Base-by-base conservation (phyloP, 2,888 invertebrate species). In the Ecdyonurus torrentis region DNA sequence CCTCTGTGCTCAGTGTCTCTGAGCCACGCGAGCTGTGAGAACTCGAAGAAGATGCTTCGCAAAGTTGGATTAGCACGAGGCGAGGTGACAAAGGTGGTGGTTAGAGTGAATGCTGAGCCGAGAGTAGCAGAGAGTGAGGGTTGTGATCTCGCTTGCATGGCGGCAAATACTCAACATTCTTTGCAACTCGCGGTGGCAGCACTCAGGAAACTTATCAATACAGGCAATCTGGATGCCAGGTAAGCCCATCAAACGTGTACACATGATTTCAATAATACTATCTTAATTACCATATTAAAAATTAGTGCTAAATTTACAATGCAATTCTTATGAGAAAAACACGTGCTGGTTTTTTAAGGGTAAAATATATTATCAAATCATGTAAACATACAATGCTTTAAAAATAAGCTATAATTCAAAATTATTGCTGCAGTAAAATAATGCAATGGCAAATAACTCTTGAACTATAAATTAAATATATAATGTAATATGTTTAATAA, bases 1-100 rank as follows among this genome's bases (percentile, higher is more conserved):
- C 7, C 37, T 5, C 37, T 5, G 5, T 63, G 63, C 24, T 25
- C 15, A 23, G 18, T 63, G 1, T n/a, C 25, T 5, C 52, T 63
- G 23, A 24, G 7, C 37, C 25, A 58, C 50, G 61, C 60, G 2
- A 58, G 58, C 2, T 63, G 63, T 37, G 63, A 63, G 50, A 23
- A 61, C 23, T 63, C 63, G n/a, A 53, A 37, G 50, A n/a, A 23
- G 23, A 58, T 61, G 25, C 60, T 63, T n/a, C 53, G 37, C 2
- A 60, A 61, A 52, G 50, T 61, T 1, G 61, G 58, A 2, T 24
- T 52, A 20, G 37, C 53, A 19, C 60, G 25, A 20, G 63, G 63
- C 7, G 63, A 63, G 25, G 63, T 61, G 3, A 61, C 60, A 24
- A 53, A 58, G 19, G 50, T 63, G 2, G 53, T 58, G 2, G 19